Conservation (phyloP, 2,797 vertebrate species). For the Heterohyrax brucei region DNA sequence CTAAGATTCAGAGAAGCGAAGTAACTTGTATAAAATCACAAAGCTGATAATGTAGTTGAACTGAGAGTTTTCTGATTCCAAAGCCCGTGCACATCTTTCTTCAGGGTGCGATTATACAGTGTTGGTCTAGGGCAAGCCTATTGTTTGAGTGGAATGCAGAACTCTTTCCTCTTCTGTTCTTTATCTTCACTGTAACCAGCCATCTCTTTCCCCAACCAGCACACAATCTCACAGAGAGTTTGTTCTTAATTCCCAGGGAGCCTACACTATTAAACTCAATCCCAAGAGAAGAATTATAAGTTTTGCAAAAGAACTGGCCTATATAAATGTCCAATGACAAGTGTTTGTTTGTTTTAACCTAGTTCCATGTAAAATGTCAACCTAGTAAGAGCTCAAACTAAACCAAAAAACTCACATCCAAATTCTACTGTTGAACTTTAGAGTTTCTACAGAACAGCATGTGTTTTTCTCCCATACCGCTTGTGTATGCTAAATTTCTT, state of each 20-base stretch:
- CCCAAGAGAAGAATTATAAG: slow-evolving; percentile 53
- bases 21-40: too few species aligned
- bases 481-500: slow-evolving; percentile 23
- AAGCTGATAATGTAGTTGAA: neutral
- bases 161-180: neutral
- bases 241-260: slow-evolving; percentile 1
- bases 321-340: neutral
- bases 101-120: neutral
- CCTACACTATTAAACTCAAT: neutral
- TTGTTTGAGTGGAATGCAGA: neutral
- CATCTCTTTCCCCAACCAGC: slow-evolving; percentile 27
- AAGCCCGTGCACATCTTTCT: neutral
- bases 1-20: neutral
- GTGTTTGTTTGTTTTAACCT: slow-evolving; percentile 64
- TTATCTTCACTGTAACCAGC: neutral
- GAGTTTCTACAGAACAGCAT: slow-evolving; percentile 94
- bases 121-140: neutral
- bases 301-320: slow-evolving; percentile 3
- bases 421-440: slow-evolving; percentile 89
- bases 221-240: neutral
- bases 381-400: slow-evolving; percentile 92
- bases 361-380: slow-evolving; percentile 94
- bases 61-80: neutral
- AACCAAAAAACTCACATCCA: slow-evolving; percentile 88
- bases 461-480: slow-evolving; percentile 67